phyloP scores from a whole-genome alignment of 2,888 invertebrate genomes.

The Phortica magna region DNA sequence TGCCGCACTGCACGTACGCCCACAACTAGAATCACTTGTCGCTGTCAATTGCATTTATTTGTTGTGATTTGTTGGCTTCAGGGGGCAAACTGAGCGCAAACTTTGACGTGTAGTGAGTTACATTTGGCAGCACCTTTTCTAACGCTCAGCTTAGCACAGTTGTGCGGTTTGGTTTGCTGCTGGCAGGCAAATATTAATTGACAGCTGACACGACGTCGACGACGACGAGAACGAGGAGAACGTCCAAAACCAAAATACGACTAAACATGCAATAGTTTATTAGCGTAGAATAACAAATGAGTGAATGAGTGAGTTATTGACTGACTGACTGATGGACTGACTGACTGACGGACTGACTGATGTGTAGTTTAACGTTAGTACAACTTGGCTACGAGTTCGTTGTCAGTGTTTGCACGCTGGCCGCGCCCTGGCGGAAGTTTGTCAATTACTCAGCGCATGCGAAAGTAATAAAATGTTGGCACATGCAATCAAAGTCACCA shows the following conservation, averaged over 20 bases:
- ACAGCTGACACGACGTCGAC: slow-evolving; percentile 61
- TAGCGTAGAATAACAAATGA: slow-evolving; percentile 6
- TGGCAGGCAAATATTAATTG: slow-evolving; percentile 59
- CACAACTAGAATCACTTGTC: slow-evolving; percentile 54
- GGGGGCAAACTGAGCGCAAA: slow-evolving; percentile 45
- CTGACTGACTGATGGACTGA: background rate
- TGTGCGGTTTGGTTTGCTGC: background rate
- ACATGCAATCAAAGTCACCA: background rate
- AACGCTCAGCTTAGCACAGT: background rate
- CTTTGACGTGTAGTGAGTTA: slow-evolving; percentile 13
- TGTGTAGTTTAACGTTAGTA: slow-evolving; percentile 9
- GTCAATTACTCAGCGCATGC: slow-evolving; percentile 33
- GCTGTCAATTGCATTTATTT: slow-evolving; percentile 68
- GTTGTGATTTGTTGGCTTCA: slow-evolving; percentile 60
- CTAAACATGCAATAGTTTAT: slow-evolving; percentile 32
- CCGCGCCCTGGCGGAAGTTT: slow-evolving; percentile 13
- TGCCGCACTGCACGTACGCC: background rate
- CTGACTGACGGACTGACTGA: background rate
- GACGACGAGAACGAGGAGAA: slow-evolving; percentile 33
- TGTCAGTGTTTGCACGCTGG: slow-evolving; percentile 12
- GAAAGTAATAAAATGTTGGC: slow-evolving; percentile 20
- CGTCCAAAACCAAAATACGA: slow-evolving; percentile 41
- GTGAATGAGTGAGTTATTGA: slow-evolving; percentile 2
- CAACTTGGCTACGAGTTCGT: background rate
- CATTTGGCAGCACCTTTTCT: slow-evolving; percentile 10